Evolutionary conservation across 1,140 invertebrate species (phyloP).

Genomic region (Drosophila fuyamai): DNA sequence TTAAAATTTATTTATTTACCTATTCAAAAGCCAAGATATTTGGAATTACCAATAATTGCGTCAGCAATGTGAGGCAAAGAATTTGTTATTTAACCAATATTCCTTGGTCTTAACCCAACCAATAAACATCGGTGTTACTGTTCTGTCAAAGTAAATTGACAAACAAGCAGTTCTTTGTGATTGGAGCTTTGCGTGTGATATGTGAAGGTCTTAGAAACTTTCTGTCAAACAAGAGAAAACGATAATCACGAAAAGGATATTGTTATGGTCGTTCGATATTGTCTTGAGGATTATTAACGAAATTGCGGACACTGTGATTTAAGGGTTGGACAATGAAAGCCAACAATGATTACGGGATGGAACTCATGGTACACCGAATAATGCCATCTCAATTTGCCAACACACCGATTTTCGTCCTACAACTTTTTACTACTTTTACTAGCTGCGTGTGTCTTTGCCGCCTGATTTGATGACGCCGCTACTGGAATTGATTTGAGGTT

Average conservation of each 20-base stretch:
- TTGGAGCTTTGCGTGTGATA: conserved; percentile 19
- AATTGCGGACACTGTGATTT: conserved; percentile 83
- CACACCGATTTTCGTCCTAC: conserved; percentile 31
- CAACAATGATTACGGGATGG: conserved; percentile 55
- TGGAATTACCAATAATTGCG: no score
- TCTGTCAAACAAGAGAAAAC: conserved; percentile 50
- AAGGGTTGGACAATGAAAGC: conserved; percentile 79
- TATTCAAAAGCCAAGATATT: no score
- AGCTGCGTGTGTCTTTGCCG: conserved; percentile 66
- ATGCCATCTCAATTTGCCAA: conserved; percentile 58
- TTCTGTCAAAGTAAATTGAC: conserved; percentile 57
- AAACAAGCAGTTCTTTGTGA: conserved; percentile 30
- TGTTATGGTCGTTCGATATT: conserved; percentile 82
- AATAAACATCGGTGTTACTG: conserved; percentile 73
- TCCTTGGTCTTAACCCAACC: conserved; percentile 48
- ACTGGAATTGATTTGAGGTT: conserved; percentile 39
- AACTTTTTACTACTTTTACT: conserved; percentile 70
- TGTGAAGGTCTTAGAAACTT: conserved; percentile 7
- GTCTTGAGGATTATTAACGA: conserved; percentile 83
- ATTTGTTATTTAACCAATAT: no score
- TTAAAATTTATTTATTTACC: no score
- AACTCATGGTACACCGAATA: conserved; percentile 53
- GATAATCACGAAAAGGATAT: conserved; percentile 84
- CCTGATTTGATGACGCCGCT: conserved; percentile 73
- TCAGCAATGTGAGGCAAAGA: no score